Percentiles rank a stretch among this genome's conserved stretches.
Evolutionary conservation across 2,797 vertebrate genomes (phyloP).

Genomic region (Tragelaphus oryx): DNA sequence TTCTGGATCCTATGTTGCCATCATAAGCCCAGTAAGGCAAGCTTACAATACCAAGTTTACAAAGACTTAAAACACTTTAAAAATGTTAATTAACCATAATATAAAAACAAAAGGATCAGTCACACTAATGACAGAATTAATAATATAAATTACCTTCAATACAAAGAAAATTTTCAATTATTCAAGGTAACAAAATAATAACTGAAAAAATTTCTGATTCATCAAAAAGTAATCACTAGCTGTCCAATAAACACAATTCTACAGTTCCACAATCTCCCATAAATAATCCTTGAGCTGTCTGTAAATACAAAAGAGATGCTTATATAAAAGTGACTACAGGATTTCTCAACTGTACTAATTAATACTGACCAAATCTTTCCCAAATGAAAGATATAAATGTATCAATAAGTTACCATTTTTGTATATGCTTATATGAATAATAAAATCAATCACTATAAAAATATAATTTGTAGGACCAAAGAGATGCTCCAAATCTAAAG

Average conservation of each 20-base stretch:
- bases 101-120: not conserved
- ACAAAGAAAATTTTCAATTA: not conserved
- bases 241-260: not conserved
- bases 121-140: not conserved
- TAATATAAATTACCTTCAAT: not conserved
- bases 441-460: not conserved
- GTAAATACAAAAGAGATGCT: not conserved
- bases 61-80: not conserved
- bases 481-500: not conserved
- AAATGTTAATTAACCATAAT: not conserved
- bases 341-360: not conserved
- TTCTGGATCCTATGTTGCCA: not conserved
- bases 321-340: not conserved
- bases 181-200: not conserved
- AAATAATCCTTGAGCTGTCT: not conserved
- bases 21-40: not conserved
- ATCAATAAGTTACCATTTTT: not conserved
- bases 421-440: not conserved
- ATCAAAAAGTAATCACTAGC: not conserved
- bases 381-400: constrained; percentile 1
- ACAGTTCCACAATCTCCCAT: not conserved
- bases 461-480: not conserved
- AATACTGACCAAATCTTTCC: not conserved
- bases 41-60: not conserved
- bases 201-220: not conserved